Evolutionary conservation across 2,113 vertebrate species (phyloP), one percentile per base, ranked within the genome.

Genomic region (Scomber japonicus): DNA sequence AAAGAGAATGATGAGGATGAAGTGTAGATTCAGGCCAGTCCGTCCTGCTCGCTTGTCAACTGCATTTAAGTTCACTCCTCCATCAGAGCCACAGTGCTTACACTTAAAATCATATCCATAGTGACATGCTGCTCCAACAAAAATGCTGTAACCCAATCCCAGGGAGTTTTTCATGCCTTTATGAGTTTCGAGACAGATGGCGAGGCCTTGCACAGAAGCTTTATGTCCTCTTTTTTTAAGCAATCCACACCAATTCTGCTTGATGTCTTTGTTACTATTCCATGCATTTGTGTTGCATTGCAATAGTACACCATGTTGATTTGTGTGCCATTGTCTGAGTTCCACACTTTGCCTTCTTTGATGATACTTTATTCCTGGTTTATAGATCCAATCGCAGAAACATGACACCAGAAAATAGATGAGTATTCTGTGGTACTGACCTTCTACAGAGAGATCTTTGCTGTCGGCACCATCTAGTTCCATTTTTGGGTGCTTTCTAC

Each of bases 1-100:
- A 74, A 92, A 90, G 64, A 91, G 89, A 75, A 93, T 84, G 73
- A 85, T 14, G 31, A 91, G 46, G 69, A 91, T 78, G 24, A 90
- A 81, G 78, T 93, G 90, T 24, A 89, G 77, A 83, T 92, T 89
- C 44, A 87, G 71, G 72, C 85, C 80, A 35, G 63, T 77, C 71
- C 70, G 77, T 71, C 5, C 81, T n/a, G 31, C 71, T 69, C 7
- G 57, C 68, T 14, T 75, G 59, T 64, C 83, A 75, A 16, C 75
- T 75, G 69, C 50, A 17, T 64, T 78, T 61, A 40, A 54, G 49
- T 75, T 75, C 7, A 21, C 21, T 79, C 48, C 80, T 51, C 71
- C 79, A 59, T 75, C 51, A 72, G 45, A 69, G 12, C 10, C 30
- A 17, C 66, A 75, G 66, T 30, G 55, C 67, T 74, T 81, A 11